Conservation (phyloP, 2,113 vertebrate genomes). For the Ploceus nigricollis region DNA sequence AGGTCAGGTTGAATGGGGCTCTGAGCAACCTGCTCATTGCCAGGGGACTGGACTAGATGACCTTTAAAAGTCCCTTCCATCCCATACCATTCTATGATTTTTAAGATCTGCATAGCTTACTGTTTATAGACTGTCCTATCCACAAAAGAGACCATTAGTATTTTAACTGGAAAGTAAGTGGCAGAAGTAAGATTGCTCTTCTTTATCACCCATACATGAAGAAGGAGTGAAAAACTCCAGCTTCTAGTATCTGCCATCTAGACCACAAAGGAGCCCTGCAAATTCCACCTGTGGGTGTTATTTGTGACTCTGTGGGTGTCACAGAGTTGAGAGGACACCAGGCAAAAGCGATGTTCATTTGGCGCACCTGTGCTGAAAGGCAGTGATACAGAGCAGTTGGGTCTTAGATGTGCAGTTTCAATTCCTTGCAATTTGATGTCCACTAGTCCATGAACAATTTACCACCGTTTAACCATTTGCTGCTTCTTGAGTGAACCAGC, state of each 20-base stretch:
- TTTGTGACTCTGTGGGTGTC: rapidly evolving
- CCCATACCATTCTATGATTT: background rate
- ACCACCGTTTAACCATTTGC: rapidly evolving
- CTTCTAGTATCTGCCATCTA: background rate
- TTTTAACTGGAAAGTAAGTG: background rate
- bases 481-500: rapidly evolving
- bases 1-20: background rate
- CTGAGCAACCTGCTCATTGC: background rate
- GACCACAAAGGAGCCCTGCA: background rate
- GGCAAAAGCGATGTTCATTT: background rate
- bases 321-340: background rate
- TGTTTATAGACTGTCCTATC: background rate
- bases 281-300: background rate
- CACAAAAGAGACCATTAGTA: background rate
- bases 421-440: background rate
- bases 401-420: background rate
- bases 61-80: background rate
- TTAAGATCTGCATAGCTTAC: background rate
- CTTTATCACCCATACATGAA: background rate
- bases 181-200: background rate
- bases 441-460: background rate
- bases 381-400: rapidly evolving
- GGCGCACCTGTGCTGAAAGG: background rate
- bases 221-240: background rate
- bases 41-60: no score